Evolutionary conservation across 1,140 invertebrate species (phyloP).

Genomic region (Temnothorax longispinosus): DNA sequence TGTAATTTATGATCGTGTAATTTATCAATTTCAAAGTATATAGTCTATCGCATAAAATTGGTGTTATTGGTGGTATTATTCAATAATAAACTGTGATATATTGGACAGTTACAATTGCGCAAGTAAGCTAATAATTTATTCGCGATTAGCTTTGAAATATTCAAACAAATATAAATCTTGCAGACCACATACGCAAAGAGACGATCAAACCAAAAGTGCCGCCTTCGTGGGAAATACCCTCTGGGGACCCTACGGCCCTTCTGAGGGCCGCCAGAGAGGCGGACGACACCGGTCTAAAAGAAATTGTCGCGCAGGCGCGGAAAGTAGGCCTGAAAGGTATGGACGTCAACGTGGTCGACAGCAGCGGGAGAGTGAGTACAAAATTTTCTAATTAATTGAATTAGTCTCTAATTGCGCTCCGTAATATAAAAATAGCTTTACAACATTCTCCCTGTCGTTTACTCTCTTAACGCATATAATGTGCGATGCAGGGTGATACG

Average conservation of each 20-base stretch:
- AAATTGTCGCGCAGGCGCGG: conserved; percentile 75
- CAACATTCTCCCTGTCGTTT: neutral
- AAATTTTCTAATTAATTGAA: conserved; percentile 39
- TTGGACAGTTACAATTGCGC: neutral
- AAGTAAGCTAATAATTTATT: conserved; percentile 1
- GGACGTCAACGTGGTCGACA: conserved; percentile 82
- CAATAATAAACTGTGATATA: conserved; percentile 5
- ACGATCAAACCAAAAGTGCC: conserved; percentile 75
- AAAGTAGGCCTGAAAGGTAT: conserved; percentile 74
- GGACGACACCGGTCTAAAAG: conserved; percentile 78
- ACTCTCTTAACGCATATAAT: no score
- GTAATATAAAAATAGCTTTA: conserved; percentile 18
- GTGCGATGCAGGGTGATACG: neutral
- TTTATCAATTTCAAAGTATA: neutral
- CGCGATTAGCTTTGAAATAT: neutral
- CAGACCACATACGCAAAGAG: conserved; percentile 63
- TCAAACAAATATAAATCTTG: neutral
- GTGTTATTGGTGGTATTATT: no score
- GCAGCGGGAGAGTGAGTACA: conserved; percentile 83
- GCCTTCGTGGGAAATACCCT: conserved; percentile 74
- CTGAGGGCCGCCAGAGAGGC: conserved; percentile 82
- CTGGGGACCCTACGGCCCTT: conserved; percentile 80
- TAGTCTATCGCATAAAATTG: neutral
- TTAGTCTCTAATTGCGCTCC: conserved; percentile 20
- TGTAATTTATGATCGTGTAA: conserved; percentile 1